Evolutionary conservation across 2,797 vertebrate genomes (phyloP).

Genomic region (Hylomyscus alleni): DNA sequence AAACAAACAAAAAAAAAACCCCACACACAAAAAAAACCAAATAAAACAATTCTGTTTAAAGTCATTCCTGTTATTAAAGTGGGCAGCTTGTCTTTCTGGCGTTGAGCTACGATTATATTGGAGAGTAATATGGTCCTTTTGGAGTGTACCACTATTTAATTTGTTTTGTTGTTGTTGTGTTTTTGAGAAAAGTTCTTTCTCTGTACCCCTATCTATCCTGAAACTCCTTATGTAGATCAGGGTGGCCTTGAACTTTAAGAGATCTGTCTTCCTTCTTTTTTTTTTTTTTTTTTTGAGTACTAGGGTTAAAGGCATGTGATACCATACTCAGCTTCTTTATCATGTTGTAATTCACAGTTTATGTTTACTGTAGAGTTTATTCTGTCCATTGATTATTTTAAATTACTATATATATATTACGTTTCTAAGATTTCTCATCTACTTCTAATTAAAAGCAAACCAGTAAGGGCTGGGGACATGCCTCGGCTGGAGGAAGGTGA

Average conservation of each 20-base stretch:
- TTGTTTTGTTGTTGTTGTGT: not conserved
- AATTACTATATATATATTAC: not conserved
- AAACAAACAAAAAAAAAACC: too few species aligned
- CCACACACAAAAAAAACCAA: too few species aligned
- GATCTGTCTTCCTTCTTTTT: not conserved
- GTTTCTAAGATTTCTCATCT: constrained; percentile 28
- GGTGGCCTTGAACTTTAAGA: not conserved
- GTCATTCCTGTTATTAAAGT: not conserved
- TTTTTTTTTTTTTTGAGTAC: not conserved
- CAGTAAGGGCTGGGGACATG: not conserved
- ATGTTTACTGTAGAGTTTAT: not conserved
- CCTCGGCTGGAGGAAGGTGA: not conserved
- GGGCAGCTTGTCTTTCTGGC: not conserved
- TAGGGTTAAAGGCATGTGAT: not conserved
- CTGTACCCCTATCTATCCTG: not conserved
- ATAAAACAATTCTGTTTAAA: not conserved
- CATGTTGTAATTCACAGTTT: not conserved
- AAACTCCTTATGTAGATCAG: not conserved
- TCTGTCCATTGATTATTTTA: not conserved
- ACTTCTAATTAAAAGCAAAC: constrained; percentile 14
- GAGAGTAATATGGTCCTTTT: not conserved
- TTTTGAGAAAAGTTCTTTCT: not conserved
- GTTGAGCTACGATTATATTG: not conserved
- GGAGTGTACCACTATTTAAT: not conserved
- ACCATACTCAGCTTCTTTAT: not conserved